These are phyloP conservation scores for Pteropus rufus DNA, from an alignment of 2,797 vertebrate species.

Conservation along the genomic window DNA sequence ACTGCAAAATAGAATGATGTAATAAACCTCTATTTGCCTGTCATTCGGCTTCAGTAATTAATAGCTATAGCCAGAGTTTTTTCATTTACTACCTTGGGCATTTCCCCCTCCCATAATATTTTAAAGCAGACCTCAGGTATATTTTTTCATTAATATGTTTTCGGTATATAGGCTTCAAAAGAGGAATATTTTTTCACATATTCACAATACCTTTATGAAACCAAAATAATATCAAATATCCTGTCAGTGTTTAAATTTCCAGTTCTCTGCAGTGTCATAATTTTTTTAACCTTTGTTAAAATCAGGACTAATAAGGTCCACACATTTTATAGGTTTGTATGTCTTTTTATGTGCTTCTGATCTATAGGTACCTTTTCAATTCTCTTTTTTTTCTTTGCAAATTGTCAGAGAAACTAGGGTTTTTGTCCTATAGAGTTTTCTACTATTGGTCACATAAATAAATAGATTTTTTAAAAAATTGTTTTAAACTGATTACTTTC, in stretches of 20 bases:
- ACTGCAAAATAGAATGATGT: background rate
- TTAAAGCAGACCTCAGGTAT: background rate
- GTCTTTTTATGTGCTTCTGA: background rate
- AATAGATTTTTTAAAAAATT: background rate
- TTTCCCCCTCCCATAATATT: background rate
- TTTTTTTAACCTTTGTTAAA: background rate
- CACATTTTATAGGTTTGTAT: background rate
- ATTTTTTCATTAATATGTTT: background rate
- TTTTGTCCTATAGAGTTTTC: background rate
- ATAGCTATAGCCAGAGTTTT: background rate
- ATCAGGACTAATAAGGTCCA: background rate
- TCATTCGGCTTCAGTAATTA: background rate
- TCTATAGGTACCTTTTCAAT: background rate
- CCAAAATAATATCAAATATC: background rate
- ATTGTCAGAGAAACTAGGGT: background rate
- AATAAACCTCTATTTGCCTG: background rate
- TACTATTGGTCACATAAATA: background rate
- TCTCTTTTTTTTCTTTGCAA: background rate
- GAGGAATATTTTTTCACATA: background rate
- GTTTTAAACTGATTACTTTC: background rate
- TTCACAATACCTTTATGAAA: background rate
- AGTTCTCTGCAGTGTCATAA: background rate
- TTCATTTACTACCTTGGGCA: background rate
- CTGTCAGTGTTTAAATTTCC: background rate
- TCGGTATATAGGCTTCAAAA: background rate